A percentile compares a stretch with the other conserved stretches of the same genome.
These are phyloP conservation scores for Nemoura dubitans DNA, from an alignment of 2,888 invertebrate species.

Conservation along the genomic window DNA sequence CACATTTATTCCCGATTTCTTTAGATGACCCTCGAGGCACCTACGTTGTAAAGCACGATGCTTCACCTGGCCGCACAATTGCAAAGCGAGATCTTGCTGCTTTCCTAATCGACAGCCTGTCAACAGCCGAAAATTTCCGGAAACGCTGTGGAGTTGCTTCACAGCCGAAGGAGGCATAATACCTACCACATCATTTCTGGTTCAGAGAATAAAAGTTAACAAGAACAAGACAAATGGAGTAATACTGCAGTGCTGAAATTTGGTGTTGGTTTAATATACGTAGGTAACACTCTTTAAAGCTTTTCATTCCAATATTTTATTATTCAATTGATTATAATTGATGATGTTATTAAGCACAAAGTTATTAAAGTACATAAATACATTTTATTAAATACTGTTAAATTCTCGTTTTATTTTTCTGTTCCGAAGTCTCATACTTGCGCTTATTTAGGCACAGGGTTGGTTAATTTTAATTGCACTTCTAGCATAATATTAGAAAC, in stretches of 20 bases:
- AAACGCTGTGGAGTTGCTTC: constrained; percentile 72
- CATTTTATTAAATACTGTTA: too few relatives aligned
- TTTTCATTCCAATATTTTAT: background rate
- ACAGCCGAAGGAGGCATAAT: constrained; percentile 15
- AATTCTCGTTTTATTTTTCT: too few relatives aligned
- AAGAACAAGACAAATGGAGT: too few relatives aligned
- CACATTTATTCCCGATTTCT: too few relatives aligned
- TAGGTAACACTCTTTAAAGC: background rate
- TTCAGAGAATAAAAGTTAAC: too few relatives aligned
- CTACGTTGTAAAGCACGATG: constrained; percentile 69
- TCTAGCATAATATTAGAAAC: too few relatives aligned
- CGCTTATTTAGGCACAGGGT: too few relatives aligned
- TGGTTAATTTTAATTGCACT: too few relatives aligned
- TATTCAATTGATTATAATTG: background rate
- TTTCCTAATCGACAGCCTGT: constrained; percentile 77
- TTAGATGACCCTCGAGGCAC: constrained; percentile 72
- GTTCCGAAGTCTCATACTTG: too few relatives aligned
- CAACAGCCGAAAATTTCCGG: constrained; percentile 74
- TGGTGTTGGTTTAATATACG: background rate
- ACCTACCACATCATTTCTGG: background rate
- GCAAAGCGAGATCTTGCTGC: constrained; percentile 81
- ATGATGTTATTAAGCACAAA: too few relatives aligned
- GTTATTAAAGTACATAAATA: too few relatives aligned
- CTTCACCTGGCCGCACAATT: constrained; percentile 73
- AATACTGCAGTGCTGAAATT: background rate